These are phyloP conservation scores for Catharus fuscescens DNA, from an alignment of 2,113 vertebrate genomes.

Conservation along the genomic window DNA sequence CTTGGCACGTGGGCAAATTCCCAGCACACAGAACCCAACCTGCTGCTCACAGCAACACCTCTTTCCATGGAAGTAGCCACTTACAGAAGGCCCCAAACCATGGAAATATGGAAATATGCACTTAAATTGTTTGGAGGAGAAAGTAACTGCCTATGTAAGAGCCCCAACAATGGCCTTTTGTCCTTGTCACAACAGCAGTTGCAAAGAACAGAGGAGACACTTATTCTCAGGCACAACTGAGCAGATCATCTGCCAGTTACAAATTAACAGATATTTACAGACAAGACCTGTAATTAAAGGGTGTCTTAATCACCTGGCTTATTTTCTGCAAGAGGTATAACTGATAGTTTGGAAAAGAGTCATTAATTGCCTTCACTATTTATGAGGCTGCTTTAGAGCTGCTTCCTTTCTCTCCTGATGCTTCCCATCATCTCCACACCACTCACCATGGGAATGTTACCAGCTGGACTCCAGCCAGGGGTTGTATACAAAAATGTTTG, in stretches of 20 bases:
- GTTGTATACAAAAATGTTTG: conserved; percentile 43
- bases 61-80: neutral
- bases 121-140: neutral
- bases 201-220: conserved; percentile 18
- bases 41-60: fast-evolving
- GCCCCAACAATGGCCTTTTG: conserved; percentile 1
- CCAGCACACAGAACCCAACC: neutral
- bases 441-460: neutral
- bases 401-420: neutral
- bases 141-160: neutral
- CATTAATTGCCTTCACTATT: neutral
- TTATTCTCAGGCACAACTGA: conserved; percentile 10
- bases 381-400: neutral
- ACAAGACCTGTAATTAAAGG: conserved; percentile 2
- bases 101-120: neutral
- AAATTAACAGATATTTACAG: conserved; percentile 24
- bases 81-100: neutral
- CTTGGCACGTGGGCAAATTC: neutral
- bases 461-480: conserved; percentile 37
- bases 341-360: neutral
- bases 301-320: neutral
- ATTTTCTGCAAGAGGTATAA: neutral
- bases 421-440: conserved; percentile 8
- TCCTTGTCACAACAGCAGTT: neutral
- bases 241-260: conserved; percentile 12